phyloP scores from a whole-genome alignment of 2,888 invertebrate genomes.

The Eristalis pertinax region DNA sequence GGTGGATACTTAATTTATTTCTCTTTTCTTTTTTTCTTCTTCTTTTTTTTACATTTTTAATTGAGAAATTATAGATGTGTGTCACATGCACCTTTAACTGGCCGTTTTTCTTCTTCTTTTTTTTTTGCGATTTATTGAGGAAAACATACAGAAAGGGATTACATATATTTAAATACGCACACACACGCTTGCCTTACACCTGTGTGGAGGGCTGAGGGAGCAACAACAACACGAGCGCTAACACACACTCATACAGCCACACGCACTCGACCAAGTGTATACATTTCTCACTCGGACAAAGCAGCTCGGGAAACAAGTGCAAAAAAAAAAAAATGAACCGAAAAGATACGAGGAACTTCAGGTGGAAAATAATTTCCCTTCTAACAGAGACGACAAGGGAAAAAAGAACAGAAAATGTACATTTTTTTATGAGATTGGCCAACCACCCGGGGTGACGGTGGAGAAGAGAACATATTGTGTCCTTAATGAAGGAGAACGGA shows the following conservation, averaged over 20 bases:
- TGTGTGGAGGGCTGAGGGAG: constrained; percentile 21
- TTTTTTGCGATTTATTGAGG: neutral
- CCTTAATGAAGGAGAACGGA: constrained; percentile 29
- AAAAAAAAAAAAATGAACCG: constrained; percentile 22
- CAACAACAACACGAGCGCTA: neutral
- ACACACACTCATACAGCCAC: neutral
- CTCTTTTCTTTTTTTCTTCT: neutral
- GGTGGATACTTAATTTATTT: neutral
- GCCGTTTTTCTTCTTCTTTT: neutral
- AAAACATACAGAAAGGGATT: constrained; percentile 39
- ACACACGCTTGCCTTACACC: constrained; percentile 56
- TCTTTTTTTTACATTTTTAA: constrained; percentile 1
- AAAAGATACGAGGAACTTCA: constrained; percentile 43
- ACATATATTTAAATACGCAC: constrained; percentile 41
- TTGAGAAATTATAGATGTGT: constrained; percentile 26
- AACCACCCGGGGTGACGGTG: constrained; percentile 28
- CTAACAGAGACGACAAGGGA: neutral
- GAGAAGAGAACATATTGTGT: constrained; percentile 16
- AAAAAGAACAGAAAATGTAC: constrained; percentile 36
- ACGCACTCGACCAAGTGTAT: constrained; percentile 24
- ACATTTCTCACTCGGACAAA: constrained; percentile 52
- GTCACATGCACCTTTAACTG: neutral
- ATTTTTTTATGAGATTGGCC: constrained; percentile 17
- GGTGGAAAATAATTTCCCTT: constrained; percentile 68
- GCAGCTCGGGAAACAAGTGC: constrained; percentile 35